Conservation (phyloP, 2,888 invertebrate genomes). For the Acleris holmiana region DNA sequence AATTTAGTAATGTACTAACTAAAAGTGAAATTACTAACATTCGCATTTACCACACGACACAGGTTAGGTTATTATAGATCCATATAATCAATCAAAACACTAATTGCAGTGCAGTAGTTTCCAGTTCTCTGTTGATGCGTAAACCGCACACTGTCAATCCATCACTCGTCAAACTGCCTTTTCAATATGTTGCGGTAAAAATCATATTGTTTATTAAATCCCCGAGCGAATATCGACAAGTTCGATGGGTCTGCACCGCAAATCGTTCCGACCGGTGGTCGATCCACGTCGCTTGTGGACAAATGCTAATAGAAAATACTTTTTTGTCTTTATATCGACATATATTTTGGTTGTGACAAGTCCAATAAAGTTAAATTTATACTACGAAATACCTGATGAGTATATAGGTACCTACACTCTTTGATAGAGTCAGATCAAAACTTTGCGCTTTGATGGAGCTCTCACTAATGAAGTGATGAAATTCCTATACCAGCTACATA, state of each 20-base stretch:
- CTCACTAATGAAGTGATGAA: not conserved
- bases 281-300: constrained; percentile 35
- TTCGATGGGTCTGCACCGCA: constrained; percentile 61
- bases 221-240: constrained; percentile 43
- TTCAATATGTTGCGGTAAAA: constrained; percentile 52
- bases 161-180: constrained; percentile 44
- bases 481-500: not conserved
- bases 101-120: constrained; percentile 19
- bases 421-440: no score
- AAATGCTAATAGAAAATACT: constrained; percentile 16
- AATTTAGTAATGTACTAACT: no score
- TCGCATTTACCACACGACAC: no score
- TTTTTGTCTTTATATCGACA: not conserved
- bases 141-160: constrained; percentile 49
- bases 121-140: constrained; percentile 40
- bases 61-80: no score
- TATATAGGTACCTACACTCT: no score
- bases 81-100: not conserved
- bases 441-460: not conserved
- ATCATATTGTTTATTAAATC: constrained; percentile 49
- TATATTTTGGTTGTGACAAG: no score
- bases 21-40: no score
- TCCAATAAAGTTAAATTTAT: not conserved
- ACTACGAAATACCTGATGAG: not conserved
- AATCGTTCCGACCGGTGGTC: constrained; percentile 43